Evolutionary conservation across 2,888 invertebrate genomes (phyloP), one percentile per base, ranked within the genome.

Genomic region (Cylloceria caligata): DNA sequence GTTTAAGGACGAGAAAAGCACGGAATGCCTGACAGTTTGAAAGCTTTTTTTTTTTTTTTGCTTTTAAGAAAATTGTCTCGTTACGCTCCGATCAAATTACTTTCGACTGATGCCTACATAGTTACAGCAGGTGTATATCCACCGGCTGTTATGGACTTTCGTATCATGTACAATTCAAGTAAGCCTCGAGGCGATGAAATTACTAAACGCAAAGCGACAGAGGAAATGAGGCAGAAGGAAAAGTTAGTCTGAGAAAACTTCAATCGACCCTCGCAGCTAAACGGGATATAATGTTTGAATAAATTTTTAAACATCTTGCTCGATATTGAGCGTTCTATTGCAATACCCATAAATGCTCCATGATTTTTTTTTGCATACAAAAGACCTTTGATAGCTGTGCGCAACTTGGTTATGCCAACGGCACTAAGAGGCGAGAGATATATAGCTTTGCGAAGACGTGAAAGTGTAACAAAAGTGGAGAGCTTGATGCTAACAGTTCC

Each of bases 1-100:
- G 21, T 71, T 34, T 39, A 13, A 45, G n/a, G n/a, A n/a, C 16
- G 13, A 21, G 16, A 71, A 49, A 9, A 3, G 11, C 13, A 45
- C n/a, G 39, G 11, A 39, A 13, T 2, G 65, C 57, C 16, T 65
- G 11, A 24, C 27, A 0, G 21, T 11, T 19, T 16, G 3, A 13
- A n/a, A 27, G 45, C 45, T 62, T 67, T 13, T 27, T 55, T 67
- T 13, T 27, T 55, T 55, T 64, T 73, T 24, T 9, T 13, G 42
- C 75, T 71, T 62, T 68, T 11, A 75, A 52, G 52, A 49, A 72
- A 79, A 83, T 79, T 67, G 65, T 36, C 47, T 76, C 60, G 30
- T 21, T 65, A 34, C 36, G 11, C 4, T 34, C 11, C 34, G 42
- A 68, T 62, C 30, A 67, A 79, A 72, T 67, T 71, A 72, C 21